Conservation (phyloP, 1,140 invertebrate species). For the Acromyrmex echinatior region DNA sequence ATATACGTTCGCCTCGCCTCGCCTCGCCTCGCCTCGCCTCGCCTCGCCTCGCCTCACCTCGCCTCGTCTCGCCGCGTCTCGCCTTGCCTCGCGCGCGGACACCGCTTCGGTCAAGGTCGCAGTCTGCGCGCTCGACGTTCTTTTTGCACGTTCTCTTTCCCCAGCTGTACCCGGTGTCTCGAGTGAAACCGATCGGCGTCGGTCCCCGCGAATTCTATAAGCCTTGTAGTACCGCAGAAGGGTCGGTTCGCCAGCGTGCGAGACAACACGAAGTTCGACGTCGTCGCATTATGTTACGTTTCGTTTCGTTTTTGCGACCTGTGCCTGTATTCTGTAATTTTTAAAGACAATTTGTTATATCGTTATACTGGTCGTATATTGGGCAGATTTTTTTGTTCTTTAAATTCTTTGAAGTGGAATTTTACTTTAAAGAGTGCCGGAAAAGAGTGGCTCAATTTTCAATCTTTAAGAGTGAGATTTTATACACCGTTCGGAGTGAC, state of each 20-base stretch:
- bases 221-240: neutral
- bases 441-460: too few species aligned
- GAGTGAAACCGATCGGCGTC: conserved; percentile 45
- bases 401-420: too few species aligned
- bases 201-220: neutral
- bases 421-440: too few species aligned
- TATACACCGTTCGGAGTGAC: too few species aligned
- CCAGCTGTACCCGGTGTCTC: conserved; percentile 70
- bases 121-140: conserved; percentile 76
- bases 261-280: neutral
- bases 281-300: neutral
- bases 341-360: too few species aligned
- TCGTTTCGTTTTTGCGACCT: neutral
- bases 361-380: too few species aligned
- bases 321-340: too few species aligned
- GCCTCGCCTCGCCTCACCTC: neutral
- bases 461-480: too few species aligned
- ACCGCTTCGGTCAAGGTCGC: conserved; percentile 77
- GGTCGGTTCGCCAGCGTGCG: too few species aligned
- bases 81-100: conserved; percentile 63
- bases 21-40: neutral
- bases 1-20: conserved; percentile 43
- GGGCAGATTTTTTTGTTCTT: too few species aligned
- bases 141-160: conserved; percentile 77
- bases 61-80: conserved; percentile 46